Conservation (phyloP, 2,113 vertebrate species). For the Furnarius figulus region DNA sequence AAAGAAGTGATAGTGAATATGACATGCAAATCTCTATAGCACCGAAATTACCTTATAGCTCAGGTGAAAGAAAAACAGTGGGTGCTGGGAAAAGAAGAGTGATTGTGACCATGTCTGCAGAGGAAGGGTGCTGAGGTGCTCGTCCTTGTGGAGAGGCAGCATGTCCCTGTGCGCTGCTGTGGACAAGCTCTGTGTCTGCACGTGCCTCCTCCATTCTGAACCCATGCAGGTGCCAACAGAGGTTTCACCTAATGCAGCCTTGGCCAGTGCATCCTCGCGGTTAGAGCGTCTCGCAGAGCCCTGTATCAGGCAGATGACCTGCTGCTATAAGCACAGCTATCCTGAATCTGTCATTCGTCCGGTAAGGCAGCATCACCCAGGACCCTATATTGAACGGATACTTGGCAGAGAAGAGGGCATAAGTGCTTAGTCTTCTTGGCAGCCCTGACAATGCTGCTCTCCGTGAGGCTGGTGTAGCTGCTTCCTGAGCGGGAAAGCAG, state of each 20-base stretch:
- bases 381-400: accelerated
- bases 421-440: neutral
- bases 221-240: constrained; percentile 28
- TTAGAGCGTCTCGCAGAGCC: constrained; percentile 46
- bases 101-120: neutral
- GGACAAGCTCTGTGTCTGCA: neutral
- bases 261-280: neutral
- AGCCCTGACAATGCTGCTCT: neutral
- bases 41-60: neutral
- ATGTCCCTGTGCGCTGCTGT: neutral
- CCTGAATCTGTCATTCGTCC: neutral
- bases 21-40: neutral
- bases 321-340: neutral
- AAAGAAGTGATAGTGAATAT: neutral
- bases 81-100: neutral
- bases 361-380: neutral
- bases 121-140: neutral
- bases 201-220: neutral
- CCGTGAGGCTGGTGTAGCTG: neutral
- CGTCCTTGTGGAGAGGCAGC: neutral
- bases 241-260: neutral
- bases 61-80: neutral
- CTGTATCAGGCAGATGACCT: neutral
- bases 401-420: neutral
- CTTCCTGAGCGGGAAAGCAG: neutral